Evolutionary conservation across 2,888 invertebrate genomes (phyloP), one percentile per base, ranked within the genome.

Genomic region (Aporophyla lueneburgensis): DNA sequence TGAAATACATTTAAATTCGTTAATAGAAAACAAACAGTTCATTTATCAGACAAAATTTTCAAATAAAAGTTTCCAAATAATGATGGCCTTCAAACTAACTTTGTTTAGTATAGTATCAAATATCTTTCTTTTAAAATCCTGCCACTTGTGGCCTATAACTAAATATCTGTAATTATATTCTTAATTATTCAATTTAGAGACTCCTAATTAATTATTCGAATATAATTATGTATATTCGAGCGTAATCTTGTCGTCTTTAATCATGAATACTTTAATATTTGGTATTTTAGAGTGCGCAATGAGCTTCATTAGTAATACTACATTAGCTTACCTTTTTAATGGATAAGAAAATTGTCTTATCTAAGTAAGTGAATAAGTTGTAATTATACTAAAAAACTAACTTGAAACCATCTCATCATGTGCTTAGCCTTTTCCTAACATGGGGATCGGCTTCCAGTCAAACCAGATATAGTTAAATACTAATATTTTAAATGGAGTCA

Each of bases 131-230:
- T 40, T 65, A 68, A 78, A 69, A 73, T 58, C 62, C 40, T n/a
- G 62, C 71, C 61, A 82, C 58, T 87, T 74, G 73, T 74, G 63
- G 80, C 66, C 80, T 72, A 73, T 80, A 83, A 87, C 74, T 16
- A 62, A 76, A 87, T 71, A 68, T 61, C 33, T 33, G 62, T 85
- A 80, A 86, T 80, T 84, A 78, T 77, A 76, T 69, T 71, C 72
- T 54, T 76, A 80, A 85, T 85, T 85, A 87, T 87, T 82, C 70
- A 78, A 69, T 82, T 82, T 77, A 24, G 19, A 56, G 68, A 70
- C 40, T 61, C 59, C 27, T 65, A 78, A 80, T 87, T 86, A 78
- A 73, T 78, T 84, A 76, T 84, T 75, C 65, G 56, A 71, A 78
- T 78, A 78, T 72, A 68, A 76, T 76, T 82, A 80, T 74, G 77